phyloP scores from a whole-genome alignment of 2,888 invertebrate genomes.

The Watsonalla binaria region DNA sequence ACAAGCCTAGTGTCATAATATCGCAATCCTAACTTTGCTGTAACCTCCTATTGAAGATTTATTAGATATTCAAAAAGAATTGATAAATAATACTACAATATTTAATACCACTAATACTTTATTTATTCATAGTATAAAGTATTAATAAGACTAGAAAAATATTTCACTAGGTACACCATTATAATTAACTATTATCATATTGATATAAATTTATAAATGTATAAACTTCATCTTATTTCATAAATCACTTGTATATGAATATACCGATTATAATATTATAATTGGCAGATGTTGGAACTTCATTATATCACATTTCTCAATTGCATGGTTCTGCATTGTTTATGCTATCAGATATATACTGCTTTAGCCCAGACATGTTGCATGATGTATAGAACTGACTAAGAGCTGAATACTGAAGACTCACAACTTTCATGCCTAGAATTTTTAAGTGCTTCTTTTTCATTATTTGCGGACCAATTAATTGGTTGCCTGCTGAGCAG shows the following conservation, averaged over 20 bases:
- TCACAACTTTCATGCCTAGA: slow-evolving; percentile 81
- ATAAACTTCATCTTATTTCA: too few relatives aligned
- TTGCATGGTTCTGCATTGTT: slow-evolving; percentile 43
- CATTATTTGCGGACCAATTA: slow-evolving; percentile 82
- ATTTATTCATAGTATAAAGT: too few relatives aligned
- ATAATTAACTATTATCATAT: too few relatives aligned
- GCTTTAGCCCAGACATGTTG: slow-evolving; percentile 64
- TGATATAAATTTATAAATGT: too few relatives aligned
- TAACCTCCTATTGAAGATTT: too few relatives aligned
- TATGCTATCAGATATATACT: slow-evolving; percentile 73
- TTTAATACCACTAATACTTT: too few relatives aligned
- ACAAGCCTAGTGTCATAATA: too few relatives aligned
- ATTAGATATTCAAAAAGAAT: too few relatives aligned
- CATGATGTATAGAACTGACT: slow-evolving; percentile 64
- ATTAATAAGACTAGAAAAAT: too few relatives aligned
- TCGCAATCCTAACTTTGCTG: too few relatives aligned
- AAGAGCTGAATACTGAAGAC: slow-evolving; percentile 74
- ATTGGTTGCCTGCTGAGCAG: slow-evolving; percentile 72
- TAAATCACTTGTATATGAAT: neutral
- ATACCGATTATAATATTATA: neutral
- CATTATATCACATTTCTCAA: slow-evolving; percentile 4
- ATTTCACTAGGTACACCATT: too few relatives aligned
- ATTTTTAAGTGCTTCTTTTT: slow-evolving; percentile 80
- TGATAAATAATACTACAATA: too few relatives aligned
- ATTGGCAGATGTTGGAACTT: neutral